Base-by-base conservation (phyloP, 2,113 vertebrate species). In the Cariama cristata region DNA sequence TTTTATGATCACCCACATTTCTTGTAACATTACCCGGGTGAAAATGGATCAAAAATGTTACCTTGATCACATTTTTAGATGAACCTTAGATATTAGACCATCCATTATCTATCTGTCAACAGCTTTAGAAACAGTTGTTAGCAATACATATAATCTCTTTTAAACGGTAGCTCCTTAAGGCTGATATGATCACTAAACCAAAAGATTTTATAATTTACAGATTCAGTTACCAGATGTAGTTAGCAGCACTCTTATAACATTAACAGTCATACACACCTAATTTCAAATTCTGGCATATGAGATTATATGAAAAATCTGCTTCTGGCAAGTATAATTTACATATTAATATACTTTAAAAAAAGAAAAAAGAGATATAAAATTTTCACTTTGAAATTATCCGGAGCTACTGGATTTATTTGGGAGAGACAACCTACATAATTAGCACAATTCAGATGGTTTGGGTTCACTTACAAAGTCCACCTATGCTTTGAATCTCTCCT, bases 161-260 rank as follows among this genome's bases (percentile, higher is more conserved):
- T 95, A 97, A 98, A 97, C 27, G 30, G 91, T 79, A 96, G 58
- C 44, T 98, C 93, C 94, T 97, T 96, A 95, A 98, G 93, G 90
- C 90, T 98, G 97, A 97, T 98, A 86, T 86, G 89, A 98, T 93
- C 82, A 94, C 90, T 91, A 97, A 98, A 83, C 69, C 93, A 96
- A 96, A 93, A 95, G 56, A 95, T 92, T 96, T 97, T 95, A 79
- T 86, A 97, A 98, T 97, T 98, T 97, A 97, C 81, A 97, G 90
- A 97, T 97, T 98, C 97, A 97, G 85, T 97, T 97, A 96, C 96
- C 94, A 97, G 95, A 97, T 88, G 62, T 92, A 96, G 95, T 98
- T 97, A 98, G 93, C 74, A 95, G n/a, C 45, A 81, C 79, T 93
- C 66, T 93, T 62, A 93, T 13, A 97, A 96, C 86, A 91, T 96